These are phyloP conservation scores for Daubentonia madagascariensis DNA, from an alignment of 2,113 vertebrate genomes.

Conservation along the genomic window DNA sequence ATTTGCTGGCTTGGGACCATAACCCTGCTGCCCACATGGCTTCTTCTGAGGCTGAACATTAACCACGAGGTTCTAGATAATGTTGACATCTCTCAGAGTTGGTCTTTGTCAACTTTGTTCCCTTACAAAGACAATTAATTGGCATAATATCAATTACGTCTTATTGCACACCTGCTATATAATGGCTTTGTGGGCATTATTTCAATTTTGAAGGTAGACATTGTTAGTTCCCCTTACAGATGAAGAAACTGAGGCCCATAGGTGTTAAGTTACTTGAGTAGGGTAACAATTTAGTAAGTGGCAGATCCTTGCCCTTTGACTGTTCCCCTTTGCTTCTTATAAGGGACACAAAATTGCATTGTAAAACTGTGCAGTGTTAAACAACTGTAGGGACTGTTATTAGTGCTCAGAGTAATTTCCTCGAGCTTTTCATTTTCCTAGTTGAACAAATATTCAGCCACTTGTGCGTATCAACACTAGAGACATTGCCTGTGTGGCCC, in stretches of 20 bases:
- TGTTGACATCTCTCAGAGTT: background rate
- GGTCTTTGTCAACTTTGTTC: background rate
- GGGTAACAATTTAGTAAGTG: background rate
- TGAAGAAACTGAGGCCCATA: background rate
- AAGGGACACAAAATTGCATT: background rate
- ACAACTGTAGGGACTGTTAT: background rate
- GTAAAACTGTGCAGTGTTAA: background rate
- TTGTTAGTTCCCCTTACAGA: background rate
- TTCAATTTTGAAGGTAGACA: background rate
- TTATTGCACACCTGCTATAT: fast-evolving
- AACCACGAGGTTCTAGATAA: background rate
- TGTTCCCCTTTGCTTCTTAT: background rate
- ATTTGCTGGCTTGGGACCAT: background rate
- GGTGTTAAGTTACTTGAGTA: background rate
- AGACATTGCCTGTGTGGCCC: fast-evolving
- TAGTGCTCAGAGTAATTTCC: slow-evolving; percentile 32
- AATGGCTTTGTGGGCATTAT: no score
- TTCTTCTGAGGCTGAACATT: background rate
- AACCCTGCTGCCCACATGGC: background rate
- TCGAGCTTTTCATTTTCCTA: slow-evolving; percentile 30
- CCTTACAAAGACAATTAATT: background rate
- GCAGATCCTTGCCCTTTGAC: background rate
- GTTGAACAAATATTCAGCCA: background rate
- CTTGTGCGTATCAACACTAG: background rate
- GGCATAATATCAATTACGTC: background rate